Evolutionary conservation across 2,113 vertebrate species (phyloP).

Genomic region (Dunckerocampus dactyliophorus): DNA sequence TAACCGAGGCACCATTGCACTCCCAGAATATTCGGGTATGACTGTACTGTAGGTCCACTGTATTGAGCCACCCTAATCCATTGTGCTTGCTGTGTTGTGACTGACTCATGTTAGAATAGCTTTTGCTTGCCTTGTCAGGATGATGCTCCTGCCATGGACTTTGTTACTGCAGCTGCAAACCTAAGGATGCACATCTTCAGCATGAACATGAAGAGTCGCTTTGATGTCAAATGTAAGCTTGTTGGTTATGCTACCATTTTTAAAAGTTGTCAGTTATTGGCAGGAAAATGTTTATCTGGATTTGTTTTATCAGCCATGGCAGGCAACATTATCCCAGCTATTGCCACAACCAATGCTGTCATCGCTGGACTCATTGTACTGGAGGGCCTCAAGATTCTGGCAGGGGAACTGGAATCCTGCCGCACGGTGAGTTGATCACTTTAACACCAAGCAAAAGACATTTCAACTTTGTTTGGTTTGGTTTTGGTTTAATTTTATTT

Average conservation of each 20-base stretch:
- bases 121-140: conserved; percentile 74
- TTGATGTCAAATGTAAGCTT: conserved; percentile 95
- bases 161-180: conserved; percentile 93
- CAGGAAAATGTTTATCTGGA: neutral
- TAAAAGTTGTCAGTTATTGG: rapidly evolving
- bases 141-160: conserved; percentile 93
- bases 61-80: neutral
- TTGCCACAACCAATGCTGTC: conserved; percentile 96
- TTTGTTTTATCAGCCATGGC: conserved; percentile 85
- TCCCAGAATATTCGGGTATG: too few relatives aligned
- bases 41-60: too few relatives aligned
- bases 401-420: conserved; percentile 89
- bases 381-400: conserved; percentile 90
- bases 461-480: too few relatives aligned
- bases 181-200: conserved; percentile 97
- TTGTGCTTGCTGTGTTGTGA: neutral
- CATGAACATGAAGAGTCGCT: conserved; percentile 98
- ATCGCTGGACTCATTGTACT: conserved; percentile 96
- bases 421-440: conserved; percentile 79
- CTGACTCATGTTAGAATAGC: neutral
- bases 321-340: conserved; percentile 97
- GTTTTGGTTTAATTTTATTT: too few relatives aligned
- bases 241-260: neutral
- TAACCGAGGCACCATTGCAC: too few relatives aligned
- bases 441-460: too few relatives aligned